Percentiles rank a stretch among this genome's conserved stretches.
phyloP scores from a whole-genome alignment of 2,888 invertebrate species.

The Malachius bipustulatus region DNA sequence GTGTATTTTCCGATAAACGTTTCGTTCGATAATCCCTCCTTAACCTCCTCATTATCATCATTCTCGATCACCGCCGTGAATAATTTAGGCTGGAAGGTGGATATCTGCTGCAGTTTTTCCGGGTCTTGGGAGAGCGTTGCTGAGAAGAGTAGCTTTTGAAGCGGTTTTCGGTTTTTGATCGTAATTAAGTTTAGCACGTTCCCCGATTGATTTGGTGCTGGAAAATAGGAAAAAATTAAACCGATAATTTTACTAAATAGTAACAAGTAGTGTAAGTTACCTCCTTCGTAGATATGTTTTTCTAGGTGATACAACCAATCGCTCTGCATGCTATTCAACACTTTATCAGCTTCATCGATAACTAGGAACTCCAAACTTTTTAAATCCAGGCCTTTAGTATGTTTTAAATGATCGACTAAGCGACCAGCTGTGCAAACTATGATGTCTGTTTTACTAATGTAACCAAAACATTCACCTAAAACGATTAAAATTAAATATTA shows the following conservation, averaged over 20 bases:
- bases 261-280: conserved; percentile 14
- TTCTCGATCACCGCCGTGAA: conserved; percentile 59
- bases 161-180: conserved; percentile 24
- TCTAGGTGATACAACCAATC: conserved; percentile 83
- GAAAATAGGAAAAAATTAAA: conserved; percentile 6
- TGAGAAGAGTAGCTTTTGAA: conserved; percentile 90
- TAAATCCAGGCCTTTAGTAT: conserved; percentile 67
- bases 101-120: conserved; percentile 80
- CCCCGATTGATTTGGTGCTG: neutral
- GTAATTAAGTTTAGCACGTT: conserved; percentile 18
- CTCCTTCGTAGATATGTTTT: conserved; percentile 43
- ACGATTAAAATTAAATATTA: conserved; percentile 19
- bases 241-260: neutral
- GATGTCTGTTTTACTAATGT: conserved; percentile 61
- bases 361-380: conserved; percentile 65
- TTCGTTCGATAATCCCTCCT: conserved; percentile 33
- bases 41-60: conserved; percentile 16
- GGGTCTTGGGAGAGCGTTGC: conserved; percentile 96
- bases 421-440: conserved; percentile 89
- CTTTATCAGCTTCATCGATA: conserved; percentile 95
- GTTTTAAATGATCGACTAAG: conserved; percentile 80
- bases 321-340: conserved; percentile 82
- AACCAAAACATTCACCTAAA: conserved; percentile 46
- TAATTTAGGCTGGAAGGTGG: conserved; percentile 82
- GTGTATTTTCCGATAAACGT: conserved; percentile 64